A percentile compares a stretch with the other conserved stretches of the same genome.
These are phyloP conservation scores for Megalurothrips usitatus DNA, from an alignment of 2,888 invertebrate genomes.

Conservation along the genomic window DNA sequence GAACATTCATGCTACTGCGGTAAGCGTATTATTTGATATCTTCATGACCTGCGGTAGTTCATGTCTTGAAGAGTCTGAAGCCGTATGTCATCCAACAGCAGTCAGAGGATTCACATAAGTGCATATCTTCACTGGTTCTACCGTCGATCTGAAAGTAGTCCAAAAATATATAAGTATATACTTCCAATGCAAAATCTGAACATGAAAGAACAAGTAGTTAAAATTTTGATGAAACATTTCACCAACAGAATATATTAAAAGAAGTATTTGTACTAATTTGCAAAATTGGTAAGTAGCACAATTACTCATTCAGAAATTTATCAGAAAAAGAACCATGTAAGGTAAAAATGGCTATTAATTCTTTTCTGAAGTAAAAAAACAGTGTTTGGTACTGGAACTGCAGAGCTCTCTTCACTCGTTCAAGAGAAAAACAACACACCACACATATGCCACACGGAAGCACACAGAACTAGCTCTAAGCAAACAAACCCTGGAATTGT, in stretches of 20 bases:
- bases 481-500: neutral
- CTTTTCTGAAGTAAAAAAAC: neutral
- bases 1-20: neutral
- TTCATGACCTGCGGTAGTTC: neutral
- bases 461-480: neutral
- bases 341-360: no score
- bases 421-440: neutral
- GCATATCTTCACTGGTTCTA: conserved; percentile 16
- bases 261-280: neutral
- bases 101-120: neutral
- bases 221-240: no score
- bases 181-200: no score
- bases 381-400: neutral
- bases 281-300: neutral
- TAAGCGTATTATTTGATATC: neutral
- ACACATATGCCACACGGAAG: neutral
- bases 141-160: conserved; percentile 7
- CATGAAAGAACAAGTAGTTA: no score
- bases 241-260: no score
- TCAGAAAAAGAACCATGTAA: no score
- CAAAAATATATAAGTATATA: no score
- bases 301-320: no score
- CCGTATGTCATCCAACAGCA: conserved; percentile 1
- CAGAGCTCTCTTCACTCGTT: neutral
- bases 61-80: neutral